phyloP scores from a whole-genome alignment of 2,113 vertebrate species.

The Cyphomyrus plagiostoma region DNA sequence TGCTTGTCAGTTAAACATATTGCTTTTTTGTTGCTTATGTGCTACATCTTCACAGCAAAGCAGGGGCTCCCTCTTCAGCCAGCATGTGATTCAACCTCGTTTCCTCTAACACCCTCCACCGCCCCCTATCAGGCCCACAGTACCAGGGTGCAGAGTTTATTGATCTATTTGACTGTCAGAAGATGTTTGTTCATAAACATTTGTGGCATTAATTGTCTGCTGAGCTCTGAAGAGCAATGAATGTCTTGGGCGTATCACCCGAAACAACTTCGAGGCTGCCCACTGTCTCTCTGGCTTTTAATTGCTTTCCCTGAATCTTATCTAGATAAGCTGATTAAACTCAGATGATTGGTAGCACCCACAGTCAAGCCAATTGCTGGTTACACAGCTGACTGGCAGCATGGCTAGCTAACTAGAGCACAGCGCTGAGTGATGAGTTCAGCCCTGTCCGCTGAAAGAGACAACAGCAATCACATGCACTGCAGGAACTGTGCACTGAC shows the following conservation, averaged over 20 bases:
- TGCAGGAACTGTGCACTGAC: neutral
- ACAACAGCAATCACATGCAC: neutral
- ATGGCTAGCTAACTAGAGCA: neutral
- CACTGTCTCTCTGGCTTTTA: neutral
- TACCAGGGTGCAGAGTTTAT: neutral
- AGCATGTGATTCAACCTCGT: neutral
- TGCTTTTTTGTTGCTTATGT: neutral
- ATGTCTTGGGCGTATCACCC: neutral
- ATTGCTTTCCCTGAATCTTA: neutral
- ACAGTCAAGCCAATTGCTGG: neutral
- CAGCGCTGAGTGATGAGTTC: neutral
- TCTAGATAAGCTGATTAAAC: constrained; percentile 3
- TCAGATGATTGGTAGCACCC: neutral
- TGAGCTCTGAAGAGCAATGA: neutral
- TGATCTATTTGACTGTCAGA: neutral
- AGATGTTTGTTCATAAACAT: neutral
- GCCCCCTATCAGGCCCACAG: neutral
- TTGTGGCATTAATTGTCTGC: neutral
- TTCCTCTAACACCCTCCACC: neutral
- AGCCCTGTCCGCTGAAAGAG: neutral
- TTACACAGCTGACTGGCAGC: neutral
- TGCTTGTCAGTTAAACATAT: neutral
- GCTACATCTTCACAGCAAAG: neutral
- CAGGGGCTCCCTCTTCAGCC: neutral
- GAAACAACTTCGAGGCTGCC: neutral